These are phyloP conservation scores for Dinomys branickii DNA, from an alignment of 2,113 vertebrate genomes.

Conservation along the genomic window DNA sequence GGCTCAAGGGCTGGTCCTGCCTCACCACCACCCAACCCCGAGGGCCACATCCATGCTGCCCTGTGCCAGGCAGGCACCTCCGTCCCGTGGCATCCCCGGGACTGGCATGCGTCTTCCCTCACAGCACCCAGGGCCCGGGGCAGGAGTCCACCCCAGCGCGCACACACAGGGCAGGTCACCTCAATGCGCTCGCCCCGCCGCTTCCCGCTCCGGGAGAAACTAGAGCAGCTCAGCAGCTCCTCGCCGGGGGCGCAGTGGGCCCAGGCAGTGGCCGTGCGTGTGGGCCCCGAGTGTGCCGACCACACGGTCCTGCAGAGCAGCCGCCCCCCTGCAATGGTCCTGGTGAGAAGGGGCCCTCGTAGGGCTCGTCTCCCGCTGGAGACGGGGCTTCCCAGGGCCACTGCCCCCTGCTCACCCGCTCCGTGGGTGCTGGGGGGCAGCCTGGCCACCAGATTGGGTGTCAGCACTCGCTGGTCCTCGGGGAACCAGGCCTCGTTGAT, in stretches of 20 bases:
- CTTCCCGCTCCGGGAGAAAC: slow-evolving; percentile 83
- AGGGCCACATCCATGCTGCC: not conserved
- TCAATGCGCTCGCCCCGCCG: slow-evolving; percentile 87
- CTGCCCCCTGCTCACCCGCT: slow-evolving; percentile 63
- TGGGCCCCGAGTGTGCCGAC: slow-evolving; percentile 87
- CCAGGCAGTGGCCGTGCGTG: slow-evolving; percentile 11
- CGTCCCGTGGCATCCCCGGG: not conserved
- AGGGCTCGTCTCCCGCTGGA: not conserved
- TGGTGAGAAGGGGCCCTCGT: not conserved
- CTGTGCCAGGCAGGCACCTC: not conserved
- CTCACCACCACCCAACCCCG: not conserved
- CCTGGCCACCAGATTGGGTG: slow-evolving; percentile 88
- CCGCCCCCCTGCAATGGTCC: slow-evolving; percentile 67
- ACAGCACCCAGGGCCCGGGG: not conserved
- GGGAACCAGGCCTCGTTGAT: slow-evolving; percentile 87
- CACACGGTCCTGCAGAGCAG: slow-evolving; percentile 93
- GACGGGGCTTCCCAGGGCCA: not conserved
- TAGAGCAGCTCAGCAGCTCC: slow-evolving; percentile 84
- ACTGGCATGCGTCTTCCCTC: no score
- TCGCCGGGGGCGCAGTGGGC: slow-evolving; percentile 86
- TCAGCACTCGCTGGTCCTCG: slow-evolving; percentile 85
- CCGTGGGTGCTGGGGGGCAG: slow-evolving; percentile 77
- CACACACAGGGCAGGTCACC: slow-evolving; percentile 74
- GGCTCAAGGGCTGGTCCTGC: not conserved
- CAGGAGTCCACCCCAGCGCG: not conserved